Conservation (phyloP, 2,888 invertebrate genomes). For the Panorpa germanica region DNA sequence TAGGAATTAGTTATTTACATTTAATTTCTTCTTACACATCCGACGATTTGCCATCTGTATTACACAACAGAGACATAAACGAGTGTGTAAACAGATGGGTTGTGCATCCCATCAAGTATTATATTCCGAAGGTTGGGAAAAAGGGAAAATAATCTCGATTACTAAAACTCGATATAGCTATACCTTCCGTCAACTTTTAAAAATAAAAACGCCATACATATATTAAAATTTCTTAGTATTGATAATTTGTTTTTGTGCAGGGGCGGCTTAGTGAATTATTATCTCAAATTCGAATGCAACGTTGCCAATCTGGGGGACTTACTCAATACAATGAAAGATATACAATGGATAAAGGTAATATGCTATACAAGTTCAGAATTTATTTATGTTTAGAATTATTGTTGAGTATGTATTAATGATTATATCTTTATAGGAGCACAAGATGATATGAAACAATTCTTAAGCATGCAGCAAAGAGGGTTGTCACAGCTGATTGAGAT, state of each 20-base stretch:
- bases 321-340: conserved; percentile 50
- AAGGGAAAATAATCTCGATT: no score
- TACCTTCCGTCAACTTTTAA: no score
- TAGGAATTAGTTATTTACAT: no score
- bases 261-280: conserved; percentile 81
- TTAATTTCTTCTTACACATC: no score
- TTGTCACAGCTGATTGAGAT: conserved; percentile 72
- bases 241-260: conserved; percentile 23
- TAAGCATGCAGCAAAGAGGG: conserved; percentile 75
- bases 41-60: no score
- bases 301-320: conserved; percentile 32
- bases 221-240: conserved; percentile 5
- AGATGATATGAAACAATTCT: conserved; percentile 56
- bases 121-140: no score
- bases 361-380: conserved; percentile 4
- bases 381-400: background rate
- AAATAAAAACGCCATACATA: background rate
- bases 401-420: conserved; percentile 2
- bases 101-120: no score
- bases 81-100: no score
- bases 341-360: conserved; percentile 46
- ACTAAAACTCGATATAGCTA: no score
- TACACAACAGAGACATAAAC: no score
- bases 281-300: conserved; percentile 65
- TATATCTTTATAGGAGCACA: conserved; percentile 28